Evolutionary conservation across 2,888 invertebrate species (phyloP), one percentile per base, ranked within the genome.

Genomic region (Mythimna albipuncta): DNA sequence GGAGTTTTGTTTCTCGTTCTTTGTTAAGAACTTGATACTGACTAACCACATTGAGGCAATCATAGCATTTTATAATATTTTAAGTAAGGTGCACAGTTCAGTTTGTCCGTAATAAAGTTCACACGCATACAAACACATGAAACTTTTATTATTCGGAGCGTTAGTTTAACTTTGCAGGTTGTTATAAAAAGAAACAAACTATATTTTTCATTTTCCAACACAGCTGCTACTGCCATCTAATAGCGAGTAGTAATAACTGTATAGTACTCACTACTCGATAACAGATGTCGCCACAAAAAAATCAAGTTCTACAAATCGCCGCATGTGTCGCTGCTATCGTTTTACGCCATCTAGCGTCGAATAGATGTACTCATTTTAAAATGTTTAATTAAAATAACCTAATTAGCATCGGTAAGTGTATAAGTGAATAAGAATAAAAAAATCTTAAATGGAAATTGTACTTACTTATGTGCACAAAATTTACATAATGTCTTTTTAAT

Each of bases 341-440:
- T 38, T 1, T n/a, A 47, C 55, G 91, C 75, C 89, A 90, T 90
- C 94, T 93, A 80, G 81, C 69, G 85, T 69, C 59, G 87, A 92
- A 85, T 92, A 93, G 94, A 77, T 35, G 13, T 32, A 6, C 32
- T 10, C 47, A 63, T 9, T 1, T n/a, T n/a, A 64, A 58, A 21
- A 7, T 35, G 54, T 69, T 16, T 21, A 26, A 21, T 32, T 3
- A 35, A 50, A 9, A 9, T 0, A 11, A 19, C 32, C 3, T 1
- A 32, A 58, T n/a, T 35, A 1, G 13, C 1, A 44, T 13, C 2
- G 11, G 11, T n/a, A 13, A 21, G 1, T 0, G 5, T 11, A 44
- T 26, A 26, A 26, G 26, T 26, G 26, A 26, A 26, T 26, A 26
- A 26, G 26, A 26, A 26, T 26, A n/a, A n/a, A 54, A 21, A n/a